Evolutionary conservation across 2,888 invertebrate genomes (phyloP).

Genomic region (Drosophila rellima): DNA sequence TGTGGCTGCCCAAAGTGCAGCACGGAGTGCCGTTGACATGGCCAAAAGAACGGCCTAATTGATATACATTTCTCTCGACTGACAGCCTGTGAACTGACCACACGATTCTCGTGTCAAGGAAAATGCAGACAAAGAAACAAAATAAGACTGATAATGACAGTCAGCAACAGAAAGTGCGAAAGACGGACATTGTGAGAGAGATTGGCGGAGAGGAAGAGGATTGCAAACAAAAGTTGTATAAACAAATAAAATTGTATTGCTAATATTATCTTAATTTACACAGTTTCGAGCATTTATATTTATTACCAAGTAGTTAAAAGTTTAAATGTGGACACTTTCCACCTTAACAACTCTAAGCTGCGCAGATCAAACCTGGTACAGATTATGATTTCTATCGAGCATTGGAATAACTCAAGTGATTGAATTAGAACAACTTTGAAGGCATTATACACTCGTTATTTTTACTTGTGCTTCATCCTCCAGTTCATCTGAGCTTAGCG

Average conservation of each 20-base stretch:
- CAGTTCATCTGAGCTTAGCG: not conserved
- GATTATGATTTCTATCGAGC: not conserved
- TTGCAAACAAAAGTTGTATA: not conserved
- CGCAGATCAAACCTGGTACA: not conserved
- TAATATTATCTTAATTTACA: slow-evolving; percentile 1
- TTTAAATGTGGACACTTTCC: too few species aligned
- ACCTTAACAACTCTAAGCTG: too few species aligned
- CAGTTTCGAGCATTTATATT: too few species aligned
- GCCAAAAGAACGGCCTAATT: slow-evolving; percentile 49
- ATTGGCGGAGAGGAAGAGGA: not conserved
- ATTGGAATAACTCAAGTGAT: too few species aligned
- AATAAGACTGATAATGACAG: slow-evolving; percentile 30
- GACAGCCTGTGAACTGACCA: slow-evolving; percentile 46
- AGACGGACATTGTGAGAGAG: not conserved
- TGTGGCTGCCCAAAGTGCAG: slow-evolving; percentile 50
- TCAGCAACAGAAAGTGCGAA: slow-evolving; percentile 6
- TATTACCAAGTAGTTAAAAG: not conserved
- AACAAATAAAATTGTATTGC: slow-evolving; percentile 3
- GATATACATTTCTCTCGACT: slow-evolving; percentile 49
- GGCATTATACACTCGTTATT: not conserved
- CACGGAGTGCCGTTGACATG: slow-evolving; percentile 56
- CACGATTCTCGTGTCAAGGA: slow-evolving; percentile 30
- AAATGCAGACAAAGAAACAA: slow-evolving; percentile 13
- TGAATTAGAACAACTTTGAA: not conserved
- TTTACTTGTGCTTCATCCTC: not conserved